phyloP scores from a whole-genome alignment of 2,113 vertebrate species.

The Siniperca chuatsi region DNA sequence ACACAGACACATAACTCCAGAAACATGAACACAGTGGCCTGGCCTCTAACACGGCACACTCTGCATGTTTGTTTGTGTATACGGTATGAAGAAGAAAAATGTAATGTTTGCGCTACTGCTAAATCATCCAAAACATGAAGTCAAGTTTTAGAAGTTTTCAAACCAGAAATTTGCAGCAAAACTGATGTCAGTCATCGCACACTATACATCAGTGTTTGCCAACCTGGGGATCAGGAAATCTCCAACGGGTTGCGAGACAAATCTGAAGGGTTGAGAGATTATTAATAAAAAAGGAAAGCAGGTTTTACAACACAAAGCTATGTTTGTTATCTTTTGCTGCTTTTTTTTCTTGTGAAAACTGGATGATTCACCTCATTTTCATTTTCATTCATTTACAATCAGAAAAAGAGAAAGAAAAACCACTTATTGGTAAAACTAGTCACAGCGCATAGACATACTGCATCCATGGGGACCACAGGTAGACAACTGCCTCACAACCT shows the following conservation, averaged over 20 bases:
- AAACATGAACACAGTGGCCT: constrained; percentile 2
- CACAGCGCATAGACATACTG: neutral
- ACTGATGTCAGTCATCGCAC: neutral
- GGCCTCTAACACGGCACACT: neutral
- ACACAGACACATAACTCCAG: neutral
- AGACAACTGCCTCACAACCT: neutral
- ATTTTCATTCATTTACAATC: neutral
- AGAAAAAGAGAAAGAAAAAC: neutral
- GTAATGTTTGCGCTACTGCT: constrained; percentile 42
- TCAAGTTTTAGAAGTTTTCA: neutral
- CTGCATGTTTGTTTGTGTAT: neutral
- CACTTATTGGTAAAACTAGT: neutral
- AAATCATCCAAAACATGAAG: constrained; percentile 70
- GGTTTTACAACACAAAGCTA: neutral
- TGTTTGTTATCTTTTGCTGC: too few relatives aligned
- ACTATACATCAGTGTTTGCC: neutral
- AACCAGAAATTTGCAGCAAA: neutral
- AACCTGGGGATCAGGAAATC: neutral
- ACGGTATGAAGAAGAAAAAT: constrained; percentile 37
- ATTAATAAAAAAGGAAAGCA: too few relatives aligned
- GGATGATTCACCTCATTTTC: neutral
- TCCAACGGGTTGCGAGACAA: too few relatives aligned
- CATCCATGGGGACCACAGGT: neutral
- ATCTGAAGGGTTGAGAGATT: too few relatives aligned
- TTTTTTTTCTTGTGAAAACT: neutral